These are phyloP conservation scores for Amblyraja radiata DNA, from an alignment of 2,797 vertebrate genomes.

Conservation along the genomic window DNA sequence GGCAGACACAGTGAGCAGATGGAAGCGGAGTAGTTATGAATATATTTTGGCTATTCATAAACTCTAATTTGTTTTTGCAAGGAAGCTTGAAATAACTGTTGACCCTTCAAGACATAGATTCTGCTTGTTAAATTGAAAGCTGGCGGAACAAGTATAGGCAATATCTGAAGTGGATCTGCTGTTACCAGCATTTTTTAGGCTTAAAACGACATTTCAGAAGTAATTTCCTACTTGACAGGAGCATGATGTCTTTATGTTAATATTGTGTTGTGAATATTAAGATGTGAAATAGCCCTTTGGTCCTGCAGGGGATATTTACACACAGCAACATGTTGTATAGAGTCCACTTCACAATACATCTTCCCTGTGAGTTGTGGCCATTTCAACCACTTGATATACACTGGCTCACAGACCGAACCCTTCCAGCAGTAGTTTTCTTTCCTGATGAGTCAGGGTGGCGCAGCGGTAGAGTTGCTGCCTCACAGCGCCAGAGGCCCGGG, in stretches of 20 bases:
- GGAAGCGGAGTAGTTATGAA: neutral
- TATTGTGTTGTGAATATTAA: neutral
- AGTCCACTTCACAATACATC: neutral
- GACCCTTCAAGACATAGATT: neutral
- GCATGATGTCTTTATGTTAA: conserved; percentile 12
- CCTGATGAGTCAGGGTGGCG: too few species aligned
- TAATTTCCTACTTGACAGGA: neutral
- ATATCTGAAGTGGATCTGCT: neutral
- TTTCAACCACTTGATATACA: too few species aligned
- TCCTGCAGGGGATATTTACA: neutral
- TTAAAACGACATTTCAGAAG: neutral
- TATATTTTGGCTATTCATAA: neutral
- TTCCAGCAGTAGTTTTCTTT: too few species aligned
- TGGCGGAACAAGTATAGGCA: neutral
- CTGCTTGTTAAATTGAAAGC: neutral
- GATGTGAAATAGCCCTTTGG: neutral
- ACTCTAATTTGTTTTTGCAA: neutral
- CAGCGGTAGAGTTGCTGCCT: too few species aligned
- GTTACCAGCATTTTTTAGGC: neutral
- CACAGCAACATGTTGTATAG: too few species aligned
- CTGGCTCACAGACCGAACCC: too few species aligned
- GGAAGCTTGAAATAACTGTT: neutral
- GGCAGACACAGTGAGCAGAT: too few species aligned
- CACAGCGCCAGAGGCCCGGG: too few species aligned
- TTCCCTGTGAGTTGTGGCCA: too few species aligned